A percentile compares a stretch with the other conserved stretches of the same genome.
phyloP scores from a whole-genome alignment of 2,888 invertebrate species.

The Synergus laeviventris region DNA sequence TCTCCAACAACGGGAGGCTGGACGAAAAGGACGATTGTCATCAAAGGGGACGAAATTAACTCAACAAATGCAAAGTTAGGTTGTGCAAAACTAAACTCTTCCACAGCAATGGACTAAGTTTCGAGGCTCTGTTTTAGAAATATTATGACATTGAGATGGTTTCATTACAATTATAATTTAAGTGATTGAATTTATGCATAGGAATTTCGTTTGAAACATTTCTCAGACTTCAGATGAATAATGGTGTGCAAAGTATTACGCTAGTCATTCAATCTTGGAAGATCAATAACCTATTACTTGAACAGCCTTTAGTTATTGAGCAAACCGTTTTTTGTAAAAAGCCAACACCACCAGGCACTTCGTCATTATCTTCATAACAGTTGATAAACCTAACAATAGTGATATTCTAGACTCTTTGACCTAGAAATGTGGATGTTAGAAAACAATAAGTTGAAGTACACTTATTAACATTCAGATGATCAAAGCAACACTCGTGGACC shows the following conservation, averaged over 20 bases:
- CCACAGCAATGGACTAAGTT: conserved; percentile 13
- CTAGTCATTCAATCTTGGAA: neutral
- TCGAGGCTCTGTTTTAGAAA: neutral
- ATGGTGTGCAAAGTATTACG: neutral
- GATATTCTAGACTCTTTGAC: conserved; percentile 13
- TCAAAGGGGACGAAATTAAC: conserved; percentile 46
- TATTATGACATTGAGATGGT: neutral
- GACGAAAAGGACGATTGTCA: conserved; percentile 44
- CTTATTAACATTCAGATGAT: neutral
- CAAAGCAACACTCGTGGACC: neutral
- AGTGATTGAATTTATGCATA: neutral
- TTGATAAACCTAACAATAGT: conserved; percentile 18
- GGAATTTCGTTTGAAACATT: neutral
- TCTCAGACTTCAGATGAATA: neutral
- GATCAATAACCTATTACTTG: neutral
- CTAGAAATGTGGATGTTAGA: conserved; percentile 2
- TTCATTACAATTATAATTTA: conserved; percentile 20
- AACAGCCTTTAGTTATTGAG: neutral
- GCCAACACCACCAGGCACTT: neutral
- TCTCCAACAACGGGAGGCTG: conserved; percentile 42
- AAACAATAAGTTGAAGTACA: neutral
- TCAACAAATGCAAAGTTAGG: conserved; percentile 41
- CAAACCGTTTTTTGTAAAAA: neutral
- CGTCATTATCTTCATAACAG: conserved; percentile 17
- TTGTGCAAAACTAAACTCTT: conserved; percentile 32